Evolutionary conservation across 1,140 invertebrate genomes (phyloP), one percentile per base, ranked within the genome.

Genomic region (Teleopsis dalmanni): DNA sequence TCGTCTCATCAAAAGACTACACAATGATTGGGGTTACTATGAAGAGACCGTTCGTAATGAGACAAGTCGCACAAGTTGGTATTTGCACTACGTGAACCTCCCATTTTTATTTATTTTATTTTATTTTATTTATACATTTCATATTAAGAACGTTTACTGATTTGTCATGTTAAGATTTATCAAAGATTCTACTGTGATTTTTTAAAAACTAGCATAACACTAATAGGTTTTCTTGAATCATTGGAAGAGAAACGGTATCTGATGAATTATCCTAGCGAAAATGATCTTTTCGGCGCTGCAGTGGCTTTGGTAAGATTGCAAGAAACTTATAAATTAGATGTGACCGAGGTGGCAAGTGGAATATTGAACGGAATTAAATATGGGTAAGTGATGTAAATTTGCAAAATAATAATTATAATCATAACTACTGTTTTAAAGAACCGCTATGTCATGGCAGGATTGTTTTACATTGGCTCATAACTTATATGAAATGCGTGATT

Each of bases 381-480:
- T 66, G 86, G 84, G 87, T 90, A 73, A 68, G 65, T 47, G 23
- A n/a, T 19, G 8, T 3, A 2, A 27, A 19, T 4, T 29, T 29
- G 27, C 27, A 29, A 29, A 29, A 29, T 7, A 8, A 29, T 29
- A 29, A 7, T 8, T 29, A 8, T 29, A 29, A 8, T 29, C 13
- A 29, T 8, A 29, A 8, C 7, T 29, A 29, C 13, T 29, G 7
- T 3, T 42, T 4, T 29, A 42, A n/a, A 11, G 50, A 78, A 78
- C 53, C 63, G 74, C 78, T 48, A 77, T 86, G 77, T 70, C 76
- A 75, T 91, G 90, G 25, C 82, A 85, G 49, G 95, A 98, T 64
- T 98, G 95, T 67, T 98, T 94, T 76, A 92, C 98, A 72, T 78
- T 99, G 8, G 95, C 93, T n/a, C 79, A 91, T 52, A 84, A 93